Percentiles rank a stretch among this genome's conserved stretches.
phyloP scores from a whole-genome alignment of 2,113 vertebrate species.

The Pollimyrus isidori region DNA sequence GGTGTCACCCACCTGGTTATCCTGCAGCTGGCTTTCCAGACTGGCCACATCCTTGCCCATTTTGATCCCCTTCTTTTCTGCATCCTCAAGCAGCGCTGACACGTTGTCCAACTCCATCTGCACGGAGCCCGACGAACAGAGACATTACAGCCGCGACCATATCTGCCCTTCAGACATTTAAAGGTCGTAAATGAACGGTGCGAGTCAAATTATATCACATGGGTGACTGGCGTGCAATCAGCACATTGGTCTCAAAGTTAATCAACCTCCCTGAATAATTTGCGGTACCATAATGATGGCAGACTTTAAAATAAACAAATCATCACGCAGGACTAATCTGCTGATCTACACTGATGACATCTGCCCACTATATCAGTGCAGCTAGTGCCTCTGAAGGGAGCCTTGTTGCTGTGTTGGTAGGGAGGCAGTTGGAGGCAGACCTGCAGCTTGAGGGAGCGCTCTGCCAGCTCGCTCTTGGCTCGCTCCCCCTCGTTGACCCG shows the following conservation, averaged over 20 bases:
- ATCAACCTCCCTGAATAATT: background rate
- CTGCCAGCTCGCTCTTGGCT: conserved; percentile 70
- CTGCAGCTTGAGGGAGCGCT: conserved; percentile 84
- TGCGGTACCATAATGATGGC: background rate
- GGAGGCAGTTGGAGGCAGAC: conserved; percentile 44
- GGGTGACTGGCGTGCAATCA: background rate
- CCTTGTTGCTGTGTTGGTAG: background rate
- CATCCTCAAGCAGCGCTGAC: conserved; percentile 80
- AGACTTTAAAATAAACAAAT: background rate
- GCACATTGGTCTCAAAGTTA: background rate
- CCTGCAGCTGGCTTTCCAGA: conserved; percentile 86
- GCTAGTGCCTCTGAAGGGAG: background rate
- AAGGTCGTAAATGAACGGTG: background rate
- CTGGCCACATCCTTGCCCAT: conserved; percentile 82
- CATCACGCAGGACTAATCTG: background rate
- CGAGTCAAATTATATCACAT: background rate
- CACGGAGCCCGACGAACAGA: background rate
- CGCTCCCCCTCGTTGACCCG: conserved; percentile 78
- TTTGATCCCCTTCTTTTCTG: conserved; percentile 91
- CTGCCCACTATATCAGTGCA: background rate
- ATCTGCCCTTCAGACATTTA: background rate
- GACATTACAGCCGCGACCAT: background rate
- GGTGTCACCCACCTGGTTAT: conserved; percentile 67
- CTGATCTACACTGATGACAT: background rate
- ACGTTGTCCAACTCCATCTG: conserved; percentile 89